phyloP scores from a whole-genome alignment of 2,797 vertebrate genomes.

The Myotis daubentonii region DNA sequence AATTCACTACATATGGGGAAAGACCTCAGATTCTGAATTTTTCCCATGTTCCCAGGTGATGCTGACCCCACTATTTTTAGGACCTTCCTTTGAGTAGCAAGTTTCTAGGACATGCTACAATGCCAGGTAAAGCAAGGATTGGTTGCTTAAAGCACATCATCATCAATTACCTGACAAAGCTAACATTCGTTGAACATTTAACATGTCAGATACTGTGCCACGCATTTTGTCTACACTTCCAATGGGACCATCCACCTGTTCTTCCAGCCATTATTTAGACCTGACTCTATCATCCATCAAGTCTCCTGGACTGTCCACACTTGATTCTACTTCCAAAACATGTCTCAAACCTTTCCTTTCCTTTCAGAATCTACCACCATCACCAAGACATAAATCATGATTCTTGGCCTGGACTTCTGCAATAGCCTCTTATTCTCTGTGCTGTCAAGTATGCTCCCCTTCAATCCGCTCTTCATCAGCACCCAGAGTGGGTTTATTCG shows the following conservation, averaged over 20 bases:
- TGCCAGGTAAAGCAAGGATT: not conserved
- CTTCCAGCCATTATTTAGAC: not conserved
- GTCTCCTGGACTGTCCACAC: not conserved
- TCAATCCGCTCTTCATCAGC: not conserved
- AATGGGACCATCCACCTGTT: not conserved
- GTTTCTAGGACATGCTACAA: not conserved
- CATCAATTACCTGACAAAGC: not conserved
- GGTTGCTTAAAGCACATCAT: not conserved
- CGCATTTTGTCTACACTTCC: not conserved
- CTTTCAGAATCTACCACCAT: not conserved
- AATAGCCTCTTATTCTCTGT: not conserved
- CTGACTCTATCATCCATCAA: not conserved
- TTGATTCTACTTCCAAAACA: not conserved
- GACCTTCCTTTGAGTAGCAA: not conserved
- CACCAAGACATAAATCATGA: not conserved
- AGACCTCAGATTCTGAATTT: not conserved
- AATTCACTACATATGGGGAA: not conserved
- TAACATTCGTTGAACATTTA: not conserved
- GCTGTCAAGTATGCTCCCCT: not conserved
- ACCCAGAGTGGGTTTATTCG: not conserved
- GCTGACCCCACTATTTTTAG: not conserved
- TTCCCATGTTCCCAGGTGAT: no score
- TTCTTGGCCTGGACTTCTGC: not conserved
- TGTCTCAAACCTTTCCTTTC: not conserved
- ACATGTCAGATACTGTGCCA: not conserved